Percentiles rank a stretch among this genome's conserved stretches.
phyloP scores from a whole-genome alignment of 2,888 invertebrate genomes.

The Eupeodes luniger region DNA sequence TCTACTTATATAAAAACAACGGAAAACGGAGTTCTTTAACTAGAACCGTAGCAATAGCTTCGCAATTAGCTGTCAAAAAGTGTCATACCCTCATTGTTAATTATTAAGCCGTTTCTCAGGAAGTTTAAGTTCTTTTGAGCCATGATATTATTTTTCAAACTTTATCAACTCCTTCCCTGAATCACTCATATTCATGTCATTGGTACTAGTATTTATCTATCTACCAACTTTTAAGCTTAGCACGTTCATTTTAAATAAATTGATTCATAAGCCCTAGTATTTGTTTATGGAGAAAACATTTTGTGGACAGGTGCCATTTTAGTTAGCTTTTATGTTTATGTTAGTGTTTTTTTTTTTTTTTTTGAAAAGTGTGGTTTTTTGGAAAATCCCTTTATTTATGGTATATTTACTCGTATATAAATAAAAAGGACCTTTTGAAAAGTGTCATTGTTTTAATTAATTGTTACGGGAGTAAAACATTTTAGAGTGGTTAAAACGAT shows the following conservation, averaged over 20 bases:
- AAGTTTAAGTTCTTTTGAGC: too few species aligned
- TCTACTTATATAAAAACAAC: too few species aligned
- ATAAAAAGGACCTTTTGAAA: too few species aligned
- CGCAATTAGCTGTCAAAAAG: too few species aligned
- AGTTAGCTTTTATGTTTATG: background rate
- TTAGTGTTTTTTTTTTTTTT: background rate
- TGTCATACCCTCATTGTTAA: too few species aligned
- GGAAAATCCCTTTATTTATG: background rate
- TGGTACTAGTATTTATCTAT: background rate
- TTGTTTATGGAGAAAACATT: background rate
- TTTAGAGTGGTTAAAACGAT: too few species aligned
- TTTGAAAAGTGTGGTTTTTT: background rate
- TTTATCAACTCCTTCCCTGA: background rate
- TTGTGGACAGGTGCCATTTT: conserved; percentile 3
- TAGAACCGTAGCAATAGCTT: too few species aligned
- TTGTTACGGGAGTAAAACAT: too few species aligned
- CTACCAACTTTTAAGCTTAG: background rate
- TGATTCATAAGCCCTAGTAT: background rate
- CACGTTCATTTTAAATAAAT: background rate
- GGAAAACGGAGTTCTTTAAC: too few species aligned
- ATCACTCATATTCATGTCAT: background rate
- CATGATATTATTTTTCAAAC: background rate
- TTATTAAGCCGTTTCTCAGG: too few species aligned
- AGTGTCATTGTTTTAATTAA: too few species aligned
- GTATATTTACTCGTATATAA: background rate